Conservation (phyloP, 2,797 vertebrate species). For the Thaleichthys pacificus region DNA sequence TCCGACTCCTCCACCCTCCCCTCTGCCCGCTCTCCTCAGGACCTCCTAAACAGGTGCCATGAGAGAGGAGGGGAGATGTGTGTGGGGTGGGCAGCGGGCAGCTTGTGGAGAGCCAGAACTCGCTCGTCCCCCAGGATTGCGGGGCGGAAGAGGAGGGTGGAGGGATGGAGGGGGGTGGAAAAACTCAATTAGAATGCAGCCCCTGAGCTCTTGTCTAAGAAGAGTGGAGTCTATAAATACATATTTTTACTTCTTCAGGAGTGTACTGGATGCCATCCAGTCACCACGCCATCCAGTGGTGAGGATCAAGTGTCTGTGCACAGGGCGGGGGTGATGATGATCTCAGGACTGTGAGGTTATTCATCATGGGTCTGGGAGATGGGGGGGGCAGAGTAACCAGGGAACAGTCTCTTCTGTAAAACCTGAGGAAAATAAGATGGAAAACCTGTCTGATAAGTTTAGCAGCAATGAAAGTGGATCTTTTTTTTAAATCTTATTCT, state of each 20-base stretch:
- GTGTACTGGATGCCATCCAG: background rate
- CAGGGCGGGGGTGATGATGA: background rate
- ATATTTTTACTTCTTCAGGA: background rate
- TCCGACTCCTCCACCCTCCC: no score
- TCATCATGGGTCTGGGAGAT: no score
- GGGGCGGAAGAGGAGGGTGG: background rate
- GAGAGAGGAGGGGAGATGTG: constrained; percentile 1
- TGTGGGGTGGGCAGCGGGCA: constrained; percentile 15
- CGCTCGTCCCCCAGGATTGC: no score
- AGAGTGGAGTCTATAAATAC: constrained; percentile 8
- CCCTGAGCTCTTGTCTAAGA: constrained; percentile 26
- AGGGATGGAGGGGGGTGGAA: background rate
- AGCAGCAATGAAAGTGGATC: no score
- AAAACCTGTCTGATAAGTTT: no score
- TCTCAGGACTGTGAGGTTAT: no score
- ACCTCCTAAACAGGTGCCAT: no score
- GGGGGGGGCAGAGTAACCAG: background rate
- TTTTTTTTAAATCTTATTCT: no score
- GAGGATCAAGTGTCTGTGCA: background rate
- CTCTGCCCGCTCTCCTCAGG: no score
- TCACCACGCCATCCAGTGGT: background rate
- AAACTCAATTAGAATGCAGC: background rate
- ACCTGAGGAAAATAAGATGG: no score
- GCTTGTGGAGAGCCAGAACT: background rate
- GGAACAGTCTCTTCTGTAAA: background rate